Conservation (phyloP, 2,113 vertebrate species). For the Hemicordylus capensis region DNA sequence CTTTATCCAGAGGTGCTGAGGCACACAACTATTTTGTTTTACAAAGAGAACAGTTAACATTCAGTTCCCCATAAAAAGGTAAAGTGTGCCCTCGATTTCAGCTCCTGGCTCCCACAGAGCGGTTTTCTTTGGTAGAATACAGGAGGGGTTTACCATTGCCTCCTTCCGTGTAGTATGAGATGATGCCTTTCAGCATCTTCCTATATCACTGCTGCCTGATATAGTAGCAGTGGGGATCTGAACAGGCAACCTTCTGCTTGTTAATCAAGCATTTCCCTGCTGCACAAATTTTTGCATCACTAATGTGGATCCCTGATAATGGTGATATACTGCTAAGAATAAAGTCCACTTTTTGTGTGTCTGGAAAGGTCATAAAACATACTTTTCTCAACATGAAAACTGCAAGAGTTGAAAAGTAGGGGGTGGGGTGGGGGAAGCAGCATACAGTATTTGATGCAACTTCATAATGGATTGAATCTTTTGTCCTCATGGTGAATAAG, state of each 20-base stretch:
- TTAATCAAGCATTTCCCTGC: background rate
- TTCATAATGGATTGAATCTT: background rate
- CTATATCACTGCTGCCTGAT: too few species aligned
- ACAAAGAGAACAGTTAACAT: background rate
- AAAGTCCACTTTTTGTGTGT: background rate
- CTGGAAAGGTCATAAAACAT: background rate
- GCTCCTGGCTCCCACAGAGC: too few species aligned
- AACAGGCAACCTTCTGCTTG: too few species aligned
- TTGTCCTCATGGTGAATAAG: slow-evolving; percentile 10
- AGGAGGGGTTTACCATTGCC: too few species aligned
- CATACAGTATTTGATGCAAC: background rate
- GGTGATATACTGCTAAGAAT: background rate
- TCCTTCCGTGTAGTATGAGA: too few species aligned
- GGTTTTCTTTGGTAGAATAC: too few species aligned
- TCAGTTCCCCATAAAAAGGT: too few species aligned
- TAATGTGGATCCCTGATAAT: background rate
- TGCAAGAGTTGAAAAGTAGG: background rate
- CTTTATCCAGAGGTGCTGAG: background rate
- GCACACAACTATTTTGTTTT: background rate
- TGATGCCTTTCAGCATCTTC: too few species aligned
- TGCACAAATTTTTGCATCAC: background rate
- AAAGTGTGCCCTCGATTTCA: too few species aligned
- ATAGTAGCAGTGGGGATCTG: too few species aligned
- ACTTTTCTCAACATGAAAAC: background rate
- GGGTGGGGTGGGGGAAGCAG: background rate